phyloP scores from a whole-genome alignment of 2,113 vertebrate genomes.

The Eolophus roseicapilla region DNA sequence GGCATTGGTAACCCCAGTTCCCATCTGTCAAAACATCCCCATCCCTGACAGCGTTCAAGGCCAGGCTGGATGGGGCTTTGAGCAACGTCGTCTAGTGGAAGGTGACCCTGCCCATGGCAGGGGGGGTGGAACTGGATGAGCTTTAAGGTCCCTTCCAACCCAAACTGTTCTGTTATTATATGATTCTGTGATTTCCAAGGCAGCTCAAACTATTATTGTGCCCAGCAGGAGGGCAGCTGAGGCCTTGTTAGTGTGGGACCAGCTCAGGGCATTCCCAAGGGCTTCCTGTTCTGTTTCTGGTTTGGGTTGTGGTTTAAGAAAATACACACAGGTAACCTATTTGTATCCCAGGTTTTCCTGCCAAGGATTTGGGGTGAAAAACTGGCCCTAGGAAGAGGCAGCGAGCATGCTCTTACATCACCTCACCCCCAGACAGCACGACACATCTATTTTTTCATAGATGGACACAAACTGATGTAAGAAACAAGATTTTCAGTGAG shows the following conservation, averaged over 20 bases:
- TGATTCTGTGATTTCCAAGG: neutral
- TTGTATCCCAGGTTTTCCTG: neutral
- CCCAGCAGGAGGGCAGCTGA: neutral
- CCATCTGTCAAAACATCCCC: neutral
- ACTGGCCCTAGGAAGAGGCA: neutral
- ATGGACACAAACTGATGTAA: neutral
- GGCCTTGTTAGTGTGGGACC: neutral
- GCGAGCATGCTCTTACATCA: rapidly evolving
- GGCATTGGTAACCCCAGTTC: neutral
- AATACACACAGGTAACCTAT: neutral
- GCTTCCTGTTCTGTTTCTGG: neutral
- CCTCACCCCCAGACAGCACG: neutral
- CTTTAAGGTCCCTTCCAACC: neutral
- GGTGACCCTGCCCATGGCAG: neutral
- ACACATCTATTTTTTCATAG: neutral
- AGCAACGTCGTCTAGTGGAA: neutral
- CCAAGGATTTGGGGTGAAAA: neutral
- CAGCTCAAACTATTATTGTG: neutral
- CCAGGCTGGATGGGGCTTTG: neutral
- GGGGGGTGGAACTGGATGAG: neutral
- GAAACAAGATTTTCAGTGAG: neutral
- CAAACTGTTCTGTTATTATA: neutral
- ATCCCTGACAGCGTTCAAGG: neutral
- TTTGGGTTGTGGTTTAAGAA: neutral
- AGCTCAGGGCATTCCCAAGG: neutral